Base-by-base conservation (phyloP, 2,888 invertebrate species). In the Hermaeophaga mercurialis region DNA sequence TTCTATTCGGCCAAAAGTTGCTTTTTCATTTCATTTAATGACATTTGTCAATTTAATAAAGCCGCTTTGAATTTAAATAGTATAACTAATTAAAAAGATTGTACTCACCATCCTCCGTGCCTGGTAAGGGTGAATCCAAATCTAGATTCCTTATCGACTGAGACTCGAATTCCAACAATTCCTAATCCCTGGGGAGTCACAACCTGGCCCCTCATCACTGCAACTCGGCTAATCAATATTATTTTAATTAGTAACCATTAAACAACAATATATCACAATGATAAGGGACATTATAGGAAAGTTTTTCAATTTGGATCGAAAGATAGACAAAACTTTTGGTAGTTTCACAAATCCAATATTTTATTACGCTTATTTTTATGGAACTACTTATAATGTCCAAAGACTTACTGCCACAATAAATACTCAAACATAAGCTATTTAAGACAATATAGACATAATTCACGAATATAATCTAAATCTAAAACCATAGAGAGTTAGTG, bases 171-270 rank as follows among this genome's bases (percentile, higher is more conserved):
- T 75, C 98, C 98, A 76, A 95, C 90, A 80, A 99, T 90, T 67
- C 97, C 96, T 67, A 95, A 87, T 64, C 96, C 95, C 81, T 96
- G 95, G 58, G 91, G 89, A 61, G 94, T 91, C 68, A 96, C 88
- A 74, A 99, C 96, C 81, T 94, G 92, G 68, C 99, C 99, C 75
- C 98, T 88, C 86, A 99, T 95, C 78, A 99, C 97, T 74, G 98
- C 95, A 73, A 96, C 97, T 78, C 97, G 94, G 83, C 98, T 99
- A 87, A 55, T 50, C 49, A 57, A 62, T 56, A 59, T 26, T 31
- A 50, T 50, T 58, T 61, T 64, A 64, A 67, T 54, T 54, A 61
- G 54, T 46, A 59, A 56, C 22, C 26, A 39, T 22, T 34, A 33
- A 47, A 41, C 28, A 48, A 47, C 54, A 33, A 56, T 33, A 56